Evolutionary conservation across 2,888 invertebrate species (phyloP), one percentile per base, ranked within the genome.

Genomic region (Diplolepis rosae): DNA sequence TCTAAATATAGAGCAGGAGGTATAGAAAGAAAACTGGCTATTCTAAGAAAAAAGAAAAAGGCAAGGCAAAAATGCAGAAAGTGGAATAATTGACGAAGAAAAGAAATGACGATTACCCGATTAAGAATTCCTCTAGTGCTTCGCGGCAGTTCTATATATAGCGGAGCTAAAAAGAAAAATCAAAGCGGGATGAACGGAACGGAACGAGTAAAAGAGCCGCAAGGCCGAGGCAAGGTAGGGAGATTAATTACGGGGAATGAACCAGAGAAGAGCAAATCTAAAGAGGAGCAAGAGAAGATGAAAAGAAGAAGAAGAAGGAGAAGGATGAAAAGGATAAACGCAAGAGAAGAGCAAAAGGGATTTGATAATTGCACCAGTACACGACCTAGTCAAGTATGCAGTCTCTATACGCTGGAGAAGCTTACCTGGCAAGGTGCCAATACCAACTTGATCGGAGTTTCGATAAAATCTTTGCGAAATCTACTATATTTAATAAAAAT

Each of bases 71-170:
- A 61, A 61, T 61, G 39, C 39, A 61, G 61, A 61, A 61, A 61
- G 39, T 61, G 61, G 61, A 61, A 61, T 61, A 61, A 35, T 61
- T 61, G 61, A 61, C 24, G 61, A 39, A 61, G 61, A 61, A 61
- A 61, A 61, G 61, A 61, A 61, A 61, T 39, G 61, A 61, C 61
- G 61, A 61, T 61, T 61, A 61, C 39, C 61, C 24, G 61, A 61
- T 61, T 61, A 61, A 61, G 61, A 61, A 61, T 61, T 61, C 61
- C 61, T 61, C 39, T 61, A 61, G 61, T 61, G 61, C 61, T 61
- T 61, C 24, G 39, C 61, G 61, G 61, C 24, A 61, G 24, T 61
- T 61, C 61, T 61, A 61, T 61, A 61, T 61, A 35, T 61, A 61
- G 61, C 39, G 24, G 11, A 24, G 24, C 18, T 22, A 39, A 61